Percentiles rank a stretch among this genome's conserved stretches.
These are phyloP conservation scores for Mormyrops boulengeri DNA, from an alignment of 2,797 vertebrate species.

Conservation along the genomic window DNA sequence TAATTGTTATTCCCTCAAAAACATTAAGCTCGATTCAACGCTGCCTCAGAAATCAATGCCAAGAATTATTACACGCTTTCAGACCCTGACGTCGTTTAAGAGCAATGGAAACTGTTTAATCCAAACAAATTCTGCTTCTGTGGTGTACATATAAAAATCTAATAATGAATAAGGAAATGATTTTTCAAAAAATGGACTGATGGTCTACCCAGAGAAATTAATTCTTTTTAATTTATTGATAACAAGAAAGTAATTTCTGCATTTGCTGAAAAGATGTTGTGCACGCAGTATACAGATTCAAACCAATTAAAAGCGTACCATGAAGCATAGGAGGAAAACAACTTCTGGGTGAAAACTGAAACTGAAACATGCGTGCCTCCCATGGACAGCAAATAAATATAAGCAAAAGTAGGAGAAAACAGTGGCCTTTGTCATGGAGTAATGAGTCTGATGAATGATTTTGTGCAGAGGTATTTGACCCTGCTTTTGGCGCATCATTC, in stretches of 20 bases:
- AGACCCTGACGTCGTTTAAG: constrained; percentile 45
- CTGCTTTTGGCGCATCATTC: background rate
- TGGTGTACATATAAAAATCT: constrained; percentile 23
- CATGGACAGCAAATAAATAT: background rate
- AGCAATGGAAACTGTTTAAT: constrained; percentile 52
- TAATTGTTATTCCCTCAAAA: constrained; percentile 58
- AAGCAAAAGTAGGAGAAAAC: background rate
- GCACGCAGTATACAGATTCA: background rate
- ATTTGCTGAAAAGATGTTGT: background rate
- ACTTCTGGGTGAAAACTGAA: background rate
- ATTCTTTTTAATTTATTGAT: constrained; percentile 19
- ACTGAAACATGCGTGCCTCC: background rate
- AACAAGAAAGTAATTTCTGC: constrained; percentile 10
- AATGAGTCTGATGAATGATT: background rate
- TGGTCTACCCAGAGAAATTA: constrained; percentile 6
- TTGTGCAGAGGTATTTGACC: background rate
- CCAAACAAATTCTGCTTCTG: constrained; percentile 28
- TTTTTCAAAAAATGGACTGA: background rate
- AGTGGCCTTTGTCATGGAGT: background rate
- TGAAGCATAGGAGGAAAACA: background rate
- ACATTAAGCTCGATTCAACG: constrained; percentile 49
- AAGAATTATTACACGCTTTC: constrained; percentile 52
- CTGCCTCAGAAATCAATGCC: constrained; percentile 53
- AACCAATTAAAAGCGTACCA: background rate
- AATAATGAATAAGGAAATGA: constrained; percentile 4